Evolutionary conservation across 2,113 vertebrate genomes (phyloP), one percentile per base, ranked within the genome.

Genomic region (Zosterops pallidus): DNA sequence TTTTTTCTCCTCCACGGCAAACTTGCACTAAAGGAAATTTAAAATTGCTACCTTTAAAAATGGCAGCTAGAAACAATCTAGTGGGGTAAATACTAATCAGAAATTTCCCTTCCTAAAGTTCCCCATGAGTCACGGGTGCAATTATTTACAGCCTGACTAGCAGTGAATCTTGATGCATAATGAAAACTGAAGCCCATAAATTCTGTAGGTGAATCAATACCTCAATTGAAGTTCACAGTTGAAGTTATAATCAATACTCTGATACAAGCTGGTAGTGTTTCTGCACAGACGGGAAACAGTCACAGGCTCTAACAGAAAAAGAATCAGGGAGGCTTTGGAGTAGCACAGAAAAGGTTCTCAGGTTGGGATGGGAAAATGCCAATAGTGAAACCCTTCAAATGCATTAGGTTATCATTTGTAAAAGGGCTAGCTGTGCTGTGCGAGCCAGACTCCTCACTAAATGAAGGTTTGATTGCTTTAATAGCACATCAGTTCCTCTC

Each of bases 161-260:
- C 71, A 86, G 59, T 55, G 52, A 92, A 76, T 74, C 90, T 84
- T 82, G 79, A 88, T 77, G 76, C 63, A 29, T 83, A 88, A 80
- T 96, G 71, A 90, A 94, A 65, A 90, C 80, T 35, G 55, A 65
- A 91, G 71, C 50, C 64, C 35, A 26, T 76, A 72, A 90, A 94
- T 90, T 69, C 85, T 88, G 63, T 79, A 88, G 82, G 59, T 90
- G 47, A 90, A 92, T 90, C 75, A 59, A 83, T 95, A 65, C 20
- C 35, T 93, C 90, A 83, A 2, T 21, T 83, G 87, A 70, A 94
- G 67, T 91, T 89, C 63, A 70, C 71, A 83, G 75, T 15, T 89
- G 86, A 92, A 91, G 79, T 70, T 52, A 37, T 19, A 80, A 80
- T 94, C 93, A 65, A 31, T 95, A 53, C 17, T 70, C 67, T 91